Evolutionary conservation across 2,797 vertebrate genomes (phyloP).

Genomic region (Allobates femoralis): DNA sequence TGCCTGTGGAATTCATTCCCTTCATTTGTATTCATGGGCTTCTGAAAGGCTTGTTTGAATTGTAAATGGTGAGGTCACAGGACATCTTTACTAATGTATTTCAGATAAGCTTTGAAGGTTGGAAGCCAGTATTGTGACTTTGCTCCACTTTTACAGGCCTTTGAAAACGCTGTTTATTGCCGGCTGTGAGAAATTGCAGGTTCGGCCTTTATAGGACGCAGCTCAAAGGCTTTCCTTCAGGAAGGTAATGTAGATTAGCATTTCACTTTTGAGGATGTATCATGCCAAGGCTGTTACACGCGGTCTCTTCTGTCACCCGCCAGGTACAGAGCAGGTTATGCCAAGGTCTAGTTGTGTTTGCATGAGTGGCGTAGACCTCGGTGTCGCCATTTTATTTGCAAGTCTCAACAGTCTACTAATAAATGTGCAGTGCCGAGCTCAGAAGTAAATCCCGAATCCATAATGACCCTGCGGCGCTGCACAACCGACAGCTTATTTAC

Average conservation of each 20-base stretch:
- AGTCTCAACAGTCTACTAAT: constrained; percentile 28
- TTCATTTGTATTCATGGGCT: constrained; percentile 57
- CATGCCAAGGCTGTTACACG: constrained; percentile 45
- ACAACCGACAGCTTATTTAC: constrained; percentile 27
- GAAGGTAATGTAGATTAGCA: constrained; percentile 20
- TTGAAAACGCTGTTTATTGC: constrained; percentile 61
- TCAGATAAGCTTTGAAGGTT: constrained; percentile 62
- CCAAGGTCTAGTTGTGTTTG: constrained; percentile 28
- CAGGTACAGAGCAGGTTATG: constrained; percentile 42
- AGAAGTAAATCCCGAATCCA: background rate
- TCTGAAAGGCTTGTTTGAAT: constrained; percentile 59
- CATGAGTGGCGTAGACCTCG: constrained; percentile 7
- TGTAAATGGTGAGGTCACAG: constrained; percentile 63
- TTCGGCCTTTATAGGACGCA: constrained; percentile 44
- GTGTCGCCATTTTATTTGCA: constrained; percentile 15
- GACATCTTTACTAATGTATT: constrained; percentile 63
- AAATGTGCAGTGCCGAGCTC: constrained; percentile 1
- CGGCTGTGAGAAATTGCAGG: constrained; percentile 50
- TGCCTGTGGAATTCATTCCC: constrained; percentile 45
- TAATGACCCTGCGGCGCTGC: background rate
- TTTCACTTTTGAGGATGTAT: constrained; percentile 45
- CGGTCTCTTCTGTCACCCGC: background rate
- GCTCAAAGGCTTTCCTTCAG: constrained; percentile 12
- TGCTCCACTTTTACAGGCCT: constrained; percentile 55
- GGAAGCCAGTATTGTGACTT: constrained; percentile 52